Evolutionary conservation across 1,140 invertebrate genomes (phyloP), one percentile per base, ranked within the genome.

Genomic region (Diprion similis): DNA sequence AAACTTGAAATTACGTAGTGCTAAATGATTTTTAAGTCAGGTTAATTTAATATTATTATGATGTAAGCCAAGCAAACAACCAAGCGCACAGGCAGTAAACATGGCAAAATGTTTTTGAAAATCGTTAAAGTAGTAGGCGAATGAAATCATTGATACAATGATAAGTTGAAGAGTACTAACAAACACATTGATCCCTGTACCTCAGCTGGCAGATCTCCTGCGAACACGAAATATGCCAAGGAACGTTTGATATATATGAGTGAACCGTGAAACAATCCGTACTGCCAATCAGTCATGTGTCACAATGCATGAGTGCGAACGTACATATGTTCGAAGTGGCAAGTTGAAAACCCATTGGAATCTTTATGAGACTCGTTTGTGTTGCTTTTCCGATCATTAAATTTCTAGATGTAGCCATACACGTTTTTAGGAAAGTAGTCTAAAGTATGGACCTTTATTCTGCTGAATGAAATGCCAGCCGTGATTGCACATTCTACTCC

Each of bases 381-480:
- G 24, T 37, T 37, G 24, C 24, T 37, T 37, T 37, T 37, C 24
- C 24, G 24, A 37, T 37, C 24, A 37, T 3, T 6, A 37, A 1
- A 37, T 37, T 37, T 37, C 24, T 37, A 37, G 2, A 6, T 4
- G 24, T 37, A 37, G 47, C 46, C 45, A 71, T 46, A 46, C 17
- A 18, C 71, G 47, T 45, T 18, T 37, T 48, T 73, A 66, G 24
- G 46, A 19, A 66, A 19, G 68, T 68, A 15, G 71, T 70, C 65
- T 18, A 47, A 64, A 47, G 77, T 80, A 82, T 78, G 78, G 75
- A 89, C 88, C 87, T 89, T 86, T 8, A 89, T 79, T 83, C 84
- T 85, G 71, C 78, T 72, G 79, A 83, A 81, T 73, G 81, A 80
- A 76, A 86, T 75, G 37, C 73, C 76, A 75, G 83, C 77, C 51